phyloP scores from a whole-genome alignment of 2,113 vertebrate genomes.

The Thinocorus orbignyianus region DNA sequence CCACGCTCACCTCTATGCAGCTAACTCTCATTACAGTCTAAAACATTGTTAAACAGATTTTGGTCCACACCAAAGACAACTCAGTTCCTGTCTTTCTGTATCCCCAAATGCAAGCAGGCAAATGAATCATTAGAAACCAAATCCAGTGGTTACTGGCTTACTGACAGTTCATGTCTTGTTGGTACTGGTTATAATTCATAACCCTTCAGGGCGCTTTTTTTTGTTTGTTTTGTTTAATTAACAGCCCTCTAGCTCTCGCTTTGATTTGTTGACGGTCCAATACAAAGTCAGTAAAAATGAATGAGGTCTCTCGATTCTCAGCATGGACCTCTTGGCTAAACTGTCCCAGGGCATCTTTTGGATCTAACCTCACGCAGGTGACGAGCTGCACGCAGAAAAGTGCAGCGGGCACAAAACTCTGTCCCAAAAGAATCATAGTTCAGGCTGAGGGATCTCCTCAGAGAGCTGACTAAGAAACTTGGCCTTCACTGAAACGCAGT shows the following conservation, averaged over 20 bases:
- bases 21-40: neutral
- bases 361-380: neutral
- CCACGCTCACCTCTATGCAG: neutral
- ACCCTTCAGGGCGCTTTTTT: neutral
- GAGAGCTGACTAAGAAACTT: slow-evolving; percentile 44
- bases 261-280: neutral
- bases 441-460: neutral
- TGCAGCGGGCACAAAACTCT: neutral
- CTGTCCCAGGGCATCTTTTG: neutral
- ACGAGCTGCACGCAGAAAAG: accelerated
- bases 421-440: neutral
- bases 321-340: neutral
- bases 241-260: neutral
- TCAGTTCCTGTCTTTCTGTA: neutral
- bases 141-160: slow-evolving; percentile 2
- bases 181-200: neutral
- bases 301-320: neutral
- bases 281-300: neutral
- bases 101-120: neutral
- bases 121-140: slow-evolving; percentile 8
- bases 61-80: neutral
- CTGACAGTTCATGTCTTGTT: neutral
- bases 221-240: neutral
- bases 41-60: neutral
- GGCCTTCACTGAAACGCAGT: slow-evolving; percentile 1